Base-by-base conservation (phyloP, 2,797 vertebrate species). In the Mastacembelus armatus region DNA sequence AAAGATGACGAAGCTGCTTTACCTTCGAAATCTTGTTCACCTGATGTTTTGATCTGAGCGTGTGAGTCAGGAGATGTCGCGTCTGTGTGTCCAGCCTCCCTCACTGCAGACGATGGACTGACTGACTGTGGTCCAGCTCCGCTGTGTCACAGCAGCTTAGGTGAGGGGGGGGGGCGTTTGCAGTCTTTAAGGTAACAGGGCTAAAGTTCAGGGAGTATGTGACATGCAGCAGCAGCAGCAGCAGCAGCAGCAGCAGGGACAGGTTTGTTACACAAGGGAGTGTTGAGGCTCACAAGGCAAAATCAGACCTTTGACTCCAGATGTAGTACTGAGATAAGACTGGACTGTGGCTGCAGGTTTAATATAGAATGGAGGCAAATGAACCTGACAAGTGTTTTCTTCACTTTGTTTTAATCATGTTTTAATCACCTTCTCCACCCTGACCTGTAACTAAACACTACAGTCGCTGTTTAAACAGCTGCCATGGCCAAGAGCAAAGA, bases 161-260 rank as follows among this genome's bases (percentile, higher is more conserved):
- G n/a, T n/a, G n/a, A n/a, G n/a, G n/a, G n/a, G n/a, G 0, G 43
- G 33, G 21, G 15, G 45, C 1, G 11, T 44, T 1, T 1, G 4
- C 21, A 2, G 1, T 5, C 22, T 2, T 1, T 32, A 12, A 52
- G 0, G 7, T 29, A 72, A 9, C 16, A 15, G 38, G 33, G 22
- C 14, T 7, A 48, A 81, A 58, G 83, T 56, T 69, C 62, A 71
- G 32, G 7, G n/a, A 10, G 42, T 19, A 43, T 39, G 10, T 27
- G 2, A n/a, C n/a, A n/a, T n/a, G n/a, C n/a, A n/a, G n/a, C n/a
- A n/a, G n/a, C n/a, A n/a, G n/a, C n/a, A n/a, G n/a, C n/a, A n/a
- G n/a, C n/a, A n/a, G n/a, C n/a, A n/a, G n/a, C n/a, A n/a, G n/a
- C n/a, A n/a, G n/a, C n/a, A n/a, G n/a, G n/a, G n/a, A 8, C 8